phyloP scores from a whole-genome alignment of 2,888 invertebrate genomes.

The Geotrupes spiniger region DNA sequence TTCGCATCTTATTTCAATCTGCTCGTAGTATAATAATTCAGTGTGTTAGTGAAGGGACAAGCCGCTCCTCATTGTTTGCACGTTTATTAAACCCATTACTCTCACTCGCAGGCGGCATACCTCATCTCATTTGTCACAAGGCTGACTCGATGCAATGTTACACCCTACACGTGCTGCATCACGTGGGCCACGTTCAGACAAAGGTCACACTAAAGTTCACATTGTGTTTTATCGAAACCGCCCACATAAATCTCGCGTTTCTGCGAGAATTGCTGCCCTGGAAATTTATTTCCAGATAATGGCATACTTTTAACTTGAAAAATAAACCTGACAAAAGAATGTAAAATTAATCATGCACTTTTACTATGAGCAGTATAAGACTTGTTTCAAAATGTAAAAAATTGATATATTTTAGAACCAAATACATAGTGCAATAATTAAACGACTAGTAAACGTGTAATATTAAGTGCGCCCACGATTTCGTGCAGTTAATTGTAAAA shows the following conservation, averaged over 20 bases:
- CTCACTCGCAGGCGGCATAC: constrained; percentile 19
- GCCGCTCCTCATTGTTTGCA: constrained; percentile 28
- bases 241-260: constrained; percentile 1
- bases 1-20: constrained; percentile 13
- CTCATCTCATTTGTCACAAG: constrained; percentile 28
- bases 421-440: too few species aligned
- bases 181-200: constrained; percentile 11
- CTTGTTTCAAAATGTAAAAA: too few species aligned
- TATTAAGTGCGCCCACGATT: too few species aligned
- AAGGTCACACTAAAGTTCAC: constrained; percentile 6
- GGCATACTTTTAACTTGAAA: too few species aligned
- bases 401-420: too few species aligned
- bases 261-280: background rate
- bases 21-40: constrained; percentile 5
- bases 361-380: too few species aligned
- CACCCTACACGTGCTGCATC: constrained; percentile 16
- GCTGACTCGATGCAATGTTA: constrained; percentile 9
- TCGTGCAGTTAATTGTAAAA: too few species aligned
- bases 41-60: constrained; percentile 17
- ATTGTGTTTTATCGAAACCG: background rate
- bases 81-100: constrained; percentile 28
- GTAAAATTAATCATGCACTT: too few species aligned
- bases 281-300: background rate
- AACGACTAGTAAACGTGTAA: too few species aligned
- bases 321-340: too few species aligned